Conservation (phyloP, 2,888 invertebrate species). For the Sipha maydis region DNA sequence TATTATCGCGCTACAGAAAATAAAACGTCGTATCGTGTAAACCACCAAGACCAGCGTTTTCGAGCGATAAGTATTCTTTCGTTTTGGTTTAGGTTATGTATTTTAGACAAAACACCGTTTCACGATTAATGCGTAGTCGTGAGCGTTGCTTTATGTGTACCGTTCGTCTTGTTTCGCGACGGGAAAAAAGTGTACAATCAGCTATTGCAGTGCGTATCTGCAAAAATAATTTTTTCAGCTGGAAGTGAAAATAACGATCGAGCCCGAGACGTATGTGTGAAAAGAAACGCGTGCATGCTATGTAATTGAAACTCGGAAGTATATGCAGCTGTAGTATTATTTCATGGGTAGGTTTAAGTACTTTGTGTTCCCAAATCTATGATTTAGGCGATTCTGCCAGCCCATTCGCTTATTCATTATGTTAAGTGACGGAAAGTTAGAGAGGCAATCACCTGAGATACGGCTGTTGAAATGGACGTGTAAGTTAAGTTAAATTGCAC, state of each 20-base stretch:
- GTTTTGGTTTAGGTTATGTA: not conserved
- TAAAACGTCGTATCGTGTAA: not conserved
- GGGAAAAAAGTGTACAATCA: not conserved
- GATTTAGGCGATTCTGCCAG: too few relatives aligned
- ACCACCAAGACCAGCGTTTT: slow-evolving; percentile 6
- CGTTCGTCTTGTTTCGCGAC: not conserved
- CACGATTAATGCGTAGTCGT: not conserved
- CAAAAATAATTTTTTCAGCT: not conserved
- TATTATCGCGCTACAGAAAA: too few relatives aligned
- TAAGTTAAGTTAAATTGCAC: not conserved
- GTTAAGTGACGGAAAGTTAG: not conserved
- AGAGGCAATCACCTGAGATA: not conserved
- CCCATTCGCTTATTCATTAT: not conserved
- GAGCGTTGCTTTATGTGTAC: not conserved
- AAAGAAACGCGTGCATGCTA: not conserved
- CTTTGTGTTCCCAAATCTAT: too few relatives aligned
- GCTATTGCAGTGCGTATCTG: not conserved
- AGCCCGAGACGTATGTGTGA: not conserved
- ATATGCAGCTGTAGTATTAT: not conserved
- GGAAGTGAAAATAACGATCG: not conserved
- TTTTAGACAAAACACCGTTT: slow-evolving; percentile 11
- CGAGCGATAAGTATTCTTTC: not conserved
- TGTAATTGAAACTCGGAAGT: not conserved
- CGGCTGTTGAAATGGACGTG: slow-evolving; percentile 1
- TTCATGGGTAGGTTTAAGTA: not conserved